Percentiles rank a stretch among this genome's conserved stretches.
Evolutionary conservation across 2,888 invertebrate species (phyloP).

Genomic region (Merodon equestris): DNA sequence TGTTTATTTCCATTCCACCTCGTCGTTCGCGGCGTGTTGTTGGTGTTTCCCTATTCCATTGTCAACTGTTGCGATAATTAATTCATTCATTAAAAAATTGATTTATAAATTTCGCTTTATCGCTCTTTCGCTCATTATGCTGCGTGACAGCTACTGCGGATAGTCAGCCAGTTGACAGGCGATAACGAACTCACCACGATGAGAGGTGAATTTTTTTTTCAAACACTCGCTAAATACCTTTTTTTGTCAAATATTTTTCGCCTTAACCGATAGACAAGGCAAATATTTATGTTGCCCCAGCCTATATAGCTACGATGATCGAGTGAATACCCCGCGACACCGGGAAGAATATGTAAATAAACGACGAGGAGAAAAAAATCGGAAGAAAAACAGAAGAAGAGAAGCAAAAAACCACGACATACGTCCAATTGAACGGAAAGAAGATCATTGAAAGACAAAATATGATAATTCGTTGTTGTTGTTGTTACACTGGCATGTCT

Average conservation of each 20-base stretch:
- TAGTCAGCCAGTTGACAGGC: slow-evolving; percentile 11
- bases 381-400: slow-evolving; percentile 8
- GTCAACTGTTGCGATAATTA: slow-evolving; percentile 29
- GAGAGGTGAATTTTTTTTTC: slow-evolving; percentile 14
- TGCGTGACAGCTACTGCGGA: no score
- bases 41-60: slow-evolving; percentile 14
- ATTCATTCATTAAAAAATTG: slow-evolving; percentile 62
- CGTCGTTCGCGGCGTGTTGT: background rate
- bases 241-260: slow-evolving; percentile 14
- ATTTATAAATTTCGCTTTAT: slow-evolving; percentile 33
- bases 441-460: slow-evolving; percentile 24
- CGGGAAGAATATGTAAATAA: slow-evolving; percentile 47
- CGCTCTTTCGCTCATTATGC: slow-evolving; percentile 20
- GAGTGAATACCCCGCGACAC: slow-evolving; percentile 22
- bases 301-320: no score
- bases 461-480: slow-evolving; percentile 48
- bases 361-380: slow-evolving; percentile 11
- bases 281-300: slow-evolving; percentile 46
- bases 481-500: no score
- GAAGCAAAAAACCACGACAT: slow-evolving; percentile 4
- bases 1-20: slow-evolving; percentile 35
- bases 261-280: slow-evolving; percentile 8
- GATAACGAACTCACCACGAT: slow-evolving; percentile 28
- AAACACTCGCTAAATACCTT: slow-evolving; percentile 24
- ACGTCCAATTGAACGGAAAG: no score